Evolutionary conservation across 2,888 invertebrate species (phyloP).

Genomic region (Julus scandinavius): DNA sequence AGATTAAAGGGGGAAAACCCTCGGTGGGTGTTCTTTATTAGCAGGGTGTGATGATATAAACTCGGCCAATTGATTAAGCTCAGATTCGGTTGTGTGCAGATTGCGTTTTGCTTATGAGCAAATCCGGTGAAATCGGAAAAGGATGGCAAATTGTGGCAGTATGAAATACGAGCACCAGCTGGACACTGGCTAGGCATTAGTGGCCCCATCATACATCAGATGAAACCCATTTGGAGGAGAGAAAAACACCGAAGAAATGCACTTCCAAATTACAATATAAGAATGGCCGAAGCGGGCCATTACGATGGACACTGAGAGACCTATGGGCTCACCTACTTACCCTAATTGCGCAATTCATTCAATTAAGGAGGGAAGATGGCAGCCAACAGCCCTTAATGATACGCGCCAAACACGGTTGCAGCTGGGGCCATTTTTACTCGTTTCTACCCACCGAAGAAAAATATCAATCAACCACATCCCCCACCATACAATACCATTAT

Average conservation of each 20-base stretch:
- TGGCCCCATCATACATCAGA: slow-evolving; percentile 42
- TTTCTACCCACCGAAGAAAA: neutral
- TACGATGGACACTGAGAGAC: neutral
- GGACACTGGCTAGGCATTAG: slow-evolving; percentile 35
- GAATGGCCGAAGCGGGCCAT: slow-evolving; percentile 35
- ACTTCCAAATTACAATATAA: slow-evolving; percentile 42
- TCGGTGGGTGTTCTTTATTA: neutral
- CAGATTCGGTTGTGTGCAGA: neutral
- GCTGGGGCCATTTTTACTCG: neutral
- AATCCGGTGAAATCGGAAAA: neutral
- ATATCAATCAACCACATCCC: neutral
- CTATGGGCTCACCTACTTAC: slow-evolving; percentile 35
- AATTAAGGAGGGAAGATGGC: slow-evolving; percentile 20
- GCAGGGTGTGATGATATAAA: neutral
- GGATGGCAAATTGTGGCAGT: neutral
- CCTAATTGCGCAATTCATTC: slow-evolving; percentile 36
- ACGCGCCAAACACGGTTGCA: neutral
- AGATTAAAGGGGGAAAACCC: neutral
- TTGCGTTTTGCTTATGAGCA: slow-evolving; percentile 26
- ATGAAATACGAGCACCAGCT: slow-evolving; percentile 39
- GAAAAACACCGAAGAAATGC: slow-evolving; percentile 39
- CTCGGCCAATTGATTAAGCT: slow-evolving; percentile 30
- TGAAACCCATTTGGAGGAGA: slow-evolving; percentile 14
- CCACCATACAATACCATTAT: neutral
- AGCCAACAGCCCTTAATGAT: slow-evolving; percentile 20